These are phyloP conservation scores for Lamproptera curius DNA, from an alignment of 2,888 invertebrate species.

Conservation along the genomic window DNA sequence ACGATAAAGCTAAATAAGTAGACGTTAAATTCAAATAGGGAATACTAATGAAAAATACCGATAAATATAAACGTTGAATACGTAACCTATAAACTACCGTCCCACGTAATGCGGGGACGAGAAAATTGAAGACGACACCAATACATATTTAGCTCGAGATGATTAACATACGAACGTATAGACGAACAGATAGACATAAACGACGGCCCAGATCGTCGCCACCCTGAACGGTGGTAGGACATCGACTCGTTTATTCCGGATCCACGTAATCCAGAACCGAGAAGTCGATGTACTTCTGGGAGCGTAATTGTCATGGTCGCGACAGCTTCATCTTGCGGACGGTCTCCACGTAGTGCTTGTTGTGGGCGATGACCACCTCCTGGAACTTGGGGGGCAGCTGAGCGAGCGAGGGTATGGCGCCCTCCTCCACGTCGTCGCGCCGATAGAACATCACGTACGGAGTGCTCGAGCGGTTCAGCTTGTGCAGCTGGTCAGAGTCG, in stretches of 20 bases:
- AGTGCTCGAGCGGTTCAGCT: slow-evolving; percentile 84
- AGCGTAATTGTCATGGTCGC: slow-evolving; percentile 55
- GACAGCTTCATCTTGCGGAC: slow-evolving; percentile 41
- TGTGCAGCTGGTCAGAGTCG: slow-evolving; percentile 79
- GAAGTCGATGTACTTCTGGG: slow-evolving; percentile 44
- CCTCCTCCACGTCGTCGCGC: slow-evolving; percentile 64
- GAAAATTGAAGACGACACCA: not conserved
- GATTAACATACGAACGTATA: not conserved
- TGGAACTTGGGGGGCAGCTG: slow-evolving; percentile 39
- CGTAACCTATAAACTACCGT: not conserved
- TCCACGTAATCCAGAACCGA: slow-evolving; percentile 42
- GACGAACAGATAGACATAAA: not conserved
- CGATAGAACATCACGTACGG: slow-evolving; percentile 90
- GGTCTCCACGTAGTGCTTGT: slow-evolving; percentile 53
- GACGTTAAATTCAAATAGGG: not conserved
- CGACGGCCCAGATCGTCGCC: not conserved
- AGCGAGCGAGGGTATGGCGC: slow-evolving; percentile 44
- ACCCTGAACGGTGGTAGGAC: not conserved
- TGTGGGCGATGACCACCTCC: slow-evolving; percentile 49
- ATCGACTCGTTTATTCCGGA: slow-evolving; percentile 23
- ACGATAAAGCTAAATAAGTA: not conserved
- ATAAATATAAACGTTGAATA: not conserved
- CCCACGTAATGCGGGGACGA: not conserved
- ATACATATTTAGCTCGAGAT: not conserved
- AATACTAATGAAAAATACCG: not conserved